phyloP scores from a whole-genome alignment of 2,888 invertebrate genomes.

The Aradus depressus region DNA sequence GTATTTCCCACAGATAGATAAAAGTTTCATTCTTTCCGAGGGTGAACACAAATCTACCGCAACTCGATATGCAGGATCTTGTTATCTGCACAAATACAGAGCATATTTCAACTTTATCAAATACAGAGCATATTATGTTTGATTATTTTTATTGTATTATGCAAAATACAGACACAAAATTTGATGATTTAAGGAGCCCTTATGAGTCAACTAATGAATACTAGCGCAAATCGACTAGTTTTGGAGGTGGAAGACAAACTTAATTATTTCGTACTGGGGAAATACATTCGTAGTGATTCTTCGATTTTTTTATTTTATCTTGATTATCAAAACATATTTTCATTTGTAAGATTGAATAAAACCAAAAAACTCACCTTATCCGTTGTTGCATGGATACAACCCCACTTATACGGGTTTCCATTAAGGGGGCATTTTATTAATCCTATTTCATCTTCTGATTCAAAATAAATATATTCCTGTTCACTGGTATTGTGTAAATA shows the following conservation, averaged over 20 bases:
- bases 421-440: slow-evolving; percentile 23
- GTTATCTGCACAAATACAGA: not conserved
- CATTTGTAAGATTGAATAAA: too few species aligned
- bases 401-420: slow-evolving; percentile 22
- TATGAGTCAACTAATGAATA: too few species aligned
- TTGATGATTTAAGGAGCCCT: too few species aligned
- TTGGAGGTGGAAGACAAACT: too few species aligned
- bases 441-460: slow-evolving; percentile 20
- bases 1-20: slow-evolving; percentile 9
- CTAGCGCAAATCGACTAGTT: too few species aligned
- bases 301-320: not conserved
- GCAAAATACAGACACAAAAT: too few species aligned
- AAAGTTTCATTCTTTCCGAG: slow-evolving; percentile 5
- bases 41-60: slow-evolving; percentile 2
- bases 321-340: too few species aligned
- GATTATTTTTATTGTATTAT: too few species aligned
- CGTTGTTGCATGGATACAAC: not conserved
- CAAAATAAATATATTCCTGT: slow-evolving; percentile 19
- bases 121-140: too few species aligned
- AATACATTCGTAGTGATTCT: too few species aligned
- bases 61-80: not conserved
- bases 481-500: not conserved
- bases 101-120: too few species aligned
- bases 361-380: slow-evolving; percentile 3
- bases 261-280: too few species aligned